phyloP scores from a whole-genome alignment of 2,113 vertebrate species.

The Periophthalmus modestus region DNA sequence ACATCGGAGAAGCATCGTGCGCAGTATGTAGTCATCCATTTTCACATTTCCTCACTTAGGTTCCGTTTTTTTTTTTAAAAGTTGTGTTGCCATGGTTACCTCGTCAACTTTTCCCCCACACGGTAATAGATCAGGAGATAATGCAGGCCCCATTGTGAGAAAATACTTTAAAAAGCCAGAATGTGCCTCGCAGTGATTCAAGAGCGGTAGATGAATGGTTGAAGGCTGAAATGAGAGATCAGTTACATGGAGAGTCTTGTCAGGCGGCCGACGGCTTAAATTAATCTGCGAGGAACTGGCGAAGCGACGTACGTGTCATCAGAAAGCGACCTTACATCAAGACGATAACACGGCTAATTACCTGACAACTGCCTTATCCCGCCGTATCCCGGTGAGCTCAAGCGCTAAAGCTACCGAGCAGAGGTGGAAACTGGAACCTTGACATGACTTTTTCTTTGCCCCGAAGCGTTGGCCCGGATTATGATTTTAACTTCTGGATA shows the following conservation, averaged over 20 bases:
- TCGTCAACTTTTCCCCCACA: conserved; percentile 33
- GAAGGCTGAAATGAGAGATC: conserved; percentile 48
- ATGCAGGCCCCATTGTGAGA: conserved; percentile 47
- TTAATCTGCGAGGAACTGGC: conserved; percentile 64
- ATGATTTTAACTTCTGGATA: conserved; percentile 61
- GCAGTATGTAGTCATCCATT: conserved; percentile 37
- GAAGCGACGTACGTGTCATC: conserved; percentile 67
- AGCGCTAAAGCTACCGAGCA: conserved; percentile 32
- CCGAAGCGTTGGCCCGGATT: conserved; percentile 40
- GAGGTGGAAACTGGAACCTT: conserved; percentile 38
- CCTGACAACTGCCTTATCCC: conserved; percentile 48
- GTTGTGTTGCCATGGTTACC: conserved; percentile 56
- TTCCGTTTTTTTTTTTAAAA: conserved; percentile 37
- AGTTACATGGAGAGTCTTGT: conserved; percentile 62
- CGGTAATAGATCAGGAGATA: conserved; percentile 51
- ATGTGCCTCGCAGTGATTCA: conserved; percentile 40
- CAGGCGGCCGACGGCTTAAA: conserved; percentile 53
- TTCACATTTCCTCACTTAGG: conserved; percentile 20
- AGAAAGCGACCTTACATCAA: conserved; percentile 61
- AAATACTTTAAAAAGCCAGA: conserved; percentile 47
- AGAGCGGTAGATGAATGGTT: conserved; percentile 28
- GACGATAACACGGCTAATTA: conserved; percentile 67
- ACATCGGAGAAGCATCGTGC: conserved; percentile 51
- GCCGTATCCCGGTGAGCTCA: conserved; percentile 34
- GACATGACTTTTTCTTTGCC: conserved; percentile 40